A percentile compares a stretch with the other conserved stretches of the same genome.
Evolutionary conservation across 2,888 invertebrate species (phyloP).

Genomic region (Drosophila demipolita): DNA sequence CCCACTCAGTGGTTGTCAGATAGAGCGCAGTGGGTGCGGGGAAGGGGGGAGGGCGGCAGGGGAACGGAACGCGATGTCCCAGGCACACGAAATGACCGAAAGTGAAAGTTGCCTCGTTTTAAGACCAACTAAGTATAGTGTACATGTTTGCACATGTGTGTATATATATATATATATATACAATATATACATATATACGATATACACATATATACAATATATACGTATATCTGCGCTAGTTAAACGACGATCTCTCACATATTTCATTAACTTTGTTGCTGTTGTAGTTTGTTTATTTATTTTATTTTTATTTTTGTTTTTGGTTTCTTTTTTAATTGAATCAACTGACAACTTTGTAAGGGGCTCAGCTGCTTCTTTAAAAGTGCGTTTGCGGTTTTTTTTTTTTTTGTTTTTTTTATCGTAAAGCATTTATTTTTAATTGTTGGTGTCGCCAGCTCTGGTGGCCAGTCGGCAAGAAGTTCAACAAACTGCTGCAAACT

Average conservation of each 20-base stretch:
- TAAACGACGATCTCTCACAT: conserved; percentile 51
- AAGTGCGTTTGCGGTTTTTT: background rate
- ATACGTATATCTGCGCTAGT: background rate
- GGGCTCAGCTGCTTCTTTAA: conserved; percentile 11
- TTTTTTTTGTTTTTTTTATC: conserved; percentile 35
- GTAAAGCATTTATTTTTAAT: conserved; percentile 73
- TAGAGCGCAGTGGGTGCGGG: background rate
- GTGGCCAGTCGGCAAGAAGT: conserved; percentile 47
- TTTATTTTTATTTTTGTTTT: conserved; percentile 17
- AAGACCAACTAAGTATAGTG: conserved; percentile 29
- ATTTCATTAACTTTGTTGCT: conserved; percentile 57
- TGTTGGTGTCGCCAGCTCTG: conserved; percentile 66
- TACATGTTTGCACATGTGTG: conserved; percentile 6
- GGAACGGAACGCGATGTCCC: conserved; percentile 46
- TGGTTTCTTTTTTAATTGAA: conserved; percentile 65
- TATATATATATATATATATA: background rate
- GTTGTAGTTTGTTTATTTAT: conserved; percentile 24
- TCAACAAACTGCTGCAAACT: conserved; percentile 60
- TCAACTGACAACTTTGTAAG: conserved; percentile 62
- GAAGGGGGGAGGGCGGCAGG: conserved; percentile 10
- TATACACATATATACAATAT: background rate
- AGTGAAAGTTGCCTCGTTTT: conserved; percentile 70
- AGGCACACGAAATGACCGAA: conserved; percentile 55
- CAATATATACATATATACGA: background rate
- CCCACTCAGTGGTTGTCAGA: conserved; percentile 44